These are phyloP conservation scores for Harmothoe impar DNA, from an alignment of 2,888 invertebrate genomes.

Conservation along the genomic window DNA sequence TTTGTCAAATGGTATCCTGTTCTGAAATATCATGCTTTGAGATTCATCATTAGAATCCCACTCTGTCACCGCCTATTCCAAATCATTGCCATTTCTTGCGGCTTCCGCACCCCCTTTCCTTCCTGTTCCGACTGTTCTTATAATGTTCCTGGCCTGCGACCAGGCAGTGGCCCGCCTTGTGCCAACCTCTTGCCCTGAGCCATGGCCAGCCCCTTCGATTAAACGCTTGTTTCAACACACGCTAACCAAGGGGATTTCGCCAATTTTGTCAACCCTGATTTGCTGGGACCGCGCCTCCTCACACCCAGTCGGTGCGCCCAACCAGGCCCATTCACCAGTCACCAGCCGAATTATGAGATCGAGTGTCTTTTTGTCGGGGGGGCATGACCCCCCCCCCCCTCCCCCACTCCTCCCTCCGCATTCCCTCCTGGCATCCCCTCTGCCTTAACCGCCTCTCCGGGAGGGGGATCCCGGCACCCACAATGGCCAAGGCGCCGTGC, in stretches of 20 bases:
- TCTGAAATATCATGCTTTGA: too few species aligned
- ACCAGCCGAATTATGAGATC: background rate
- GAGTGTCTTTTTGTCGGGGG: slow-evolving; percentile 18
- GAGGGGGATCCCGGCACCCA: background rate
- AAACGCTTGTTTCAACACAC: slow-evolving; percentile 42
- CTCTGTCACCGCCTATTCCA: too few species aligned
- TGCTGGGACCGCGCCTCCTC: too few species aligned
- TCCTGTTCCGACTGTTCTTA: too few species aligned
- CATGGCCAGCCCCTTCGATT: slow-evolving; percentile 23
- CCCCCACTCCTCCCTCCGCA: background rate
- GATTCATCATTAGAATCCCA: too few species aligned
- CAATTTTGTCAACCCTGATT: slow-evolving; percentile 30
- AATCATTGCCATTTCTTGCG: background rate
- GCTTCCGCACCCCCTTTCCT: too few species aligned
- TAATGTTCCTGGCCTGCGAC: too few species aligned
- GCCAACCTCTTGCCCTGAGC: background rate
- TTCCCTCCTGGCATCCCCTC: background rate
- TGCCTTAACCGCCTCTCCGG: background rate
- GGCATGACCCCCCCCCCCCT: background rate
- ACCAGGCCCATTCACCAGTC: background rate
- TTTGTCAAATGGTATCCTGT: too few species aligned
- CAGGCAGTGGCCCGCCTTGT: background rate
- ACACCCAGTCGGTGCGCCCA: background rate
- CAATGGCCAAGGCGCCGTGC: too few species aligned
- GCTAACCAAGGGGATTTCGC: slow-evolving; percentile 30